Evolutionary conservation across 2,888 invertebrate species (phyloP).

Genomic region (Aphelenchoides bicaudatus): DNA sequence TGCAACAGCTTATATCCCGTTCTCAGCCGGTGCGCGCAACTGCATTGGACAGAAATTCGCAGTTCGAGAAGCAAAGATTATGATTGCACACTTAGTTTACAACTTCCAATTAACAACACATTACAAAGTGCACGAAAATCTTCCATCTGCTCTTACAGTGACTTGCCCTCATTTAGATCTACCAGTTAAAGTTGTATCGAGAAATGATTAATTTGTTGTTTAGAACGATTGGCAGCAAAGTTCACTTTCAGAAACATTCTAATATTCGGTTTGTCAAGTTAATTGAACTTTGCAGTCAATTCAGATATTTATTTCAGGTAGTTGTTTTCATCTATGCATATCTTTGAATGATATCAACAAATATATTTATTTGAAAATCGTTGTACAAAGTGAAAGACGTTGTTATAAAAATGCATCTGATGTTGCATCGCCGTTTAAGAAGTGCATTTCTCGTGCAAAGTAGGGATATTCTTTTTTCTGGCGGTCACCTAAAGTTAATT

Average conservation of each 20-base stretch:
- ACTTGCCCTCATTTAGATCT: constrained; percentile 17
- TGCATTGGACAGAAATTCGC: constrained; percentile 43
- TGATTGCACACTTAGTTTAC: constrained; percentile 60
- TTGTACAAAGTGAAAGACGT: too few species aligned
- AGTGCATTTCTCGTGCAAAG: constrained; percentile 87
- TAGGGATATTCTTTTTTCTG: constrained; percentile 71
- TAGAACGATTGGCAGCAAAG: not conserved
- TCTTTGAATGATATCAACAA: not conserved
- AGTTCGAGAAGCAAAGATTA: constrained; percentile 31
- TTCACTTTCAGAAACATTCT: not conserved
- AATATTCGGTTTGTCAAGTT: too few species aligned
- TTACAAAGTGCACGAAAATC: constrained; percentile 17
- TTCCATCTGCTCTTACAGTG: constrained; percentile 16
- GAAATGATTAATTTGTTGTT: too few species aligned
- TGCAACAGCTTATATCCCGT: not conserved
- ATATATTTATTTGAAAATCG: not conserved
- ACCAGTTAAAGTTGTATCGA: too few species aligned
- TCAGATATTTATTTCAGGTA: not conserved
- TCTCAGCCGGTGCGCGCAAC: constrained; percentile 40
- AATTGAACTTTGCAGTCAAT: too few species aligned
- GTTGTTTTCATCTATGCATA: too few species aligned
- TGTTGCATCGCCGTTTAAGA: constrained; percentile 65
- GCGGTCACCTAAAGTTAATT: too few species aligned
- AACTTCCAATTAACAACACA: constrained; percentile 17
- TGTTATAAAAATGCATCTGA: constrained; percentile 60